Evolutionary conservation across 2,888 invertebrate genomes (phyloP), one percentile per base, ranked within the genome.

Genomic region (Tetragonula carbonaria): DNA sequence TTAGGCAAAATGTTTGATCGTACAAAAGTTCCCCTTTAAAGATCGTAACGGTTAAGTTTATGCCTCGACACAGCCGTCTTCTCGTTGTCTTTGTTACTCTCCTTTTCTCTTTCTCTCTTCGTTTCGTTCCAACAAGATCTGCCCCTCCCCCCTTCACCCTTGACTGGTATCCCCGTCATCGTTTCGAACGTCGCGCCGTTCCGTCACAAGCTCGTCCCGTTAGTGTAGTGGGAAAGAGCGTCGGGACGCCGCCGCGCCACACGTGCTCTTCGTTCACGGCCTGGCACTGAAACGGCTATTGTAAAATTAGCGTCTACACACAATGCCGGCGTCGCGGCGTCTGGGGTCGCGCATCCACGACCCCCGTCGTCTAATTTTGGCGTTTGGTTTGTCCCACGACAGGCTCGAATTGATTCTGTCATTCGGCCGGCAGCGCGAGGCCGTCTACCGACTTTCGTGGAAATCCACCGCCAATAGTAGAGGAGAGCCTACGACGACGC

Each of bases 241-340:
- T 83, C 86, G 75, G 67, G 87, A 84, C 80, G 84, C 68, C 80
- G 84, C 68, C 68, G 68, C 68, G 45, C 70, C 80, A 81, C 68
- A 85, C 89, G 87, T 90, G 90, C 90, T 84, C 82, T 71, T 86
- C 85, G 80, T 80, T 74, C 85, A 85, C 67, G 73, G 78, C 73
- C 87, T 87, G 90, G 84, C 85, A 78, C 78, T 82, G 88, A 88
- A 88, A 87, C 90, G 84, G 91, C 93, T 91, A 94, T 94, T 93
- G 94, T 94, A 94, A 94, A 94, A 94, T 94, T 94, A 94, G 94
- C 94, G 93, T 90, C 92, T 92, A 92, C 93, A 93, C 93, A 94
- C 94, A 93, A 94, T 94, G 94, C 92, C 92, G 94, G 94, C 86
- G 86, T 85, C 86, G 86, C 86, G 85, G 86, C 86, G 86, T 86